Evolutionary conservation across 2,113 vertebrate species (phyloP), one percentile per base, ranked within the genome.

Genomic region (Sitta europaea): DNA sequence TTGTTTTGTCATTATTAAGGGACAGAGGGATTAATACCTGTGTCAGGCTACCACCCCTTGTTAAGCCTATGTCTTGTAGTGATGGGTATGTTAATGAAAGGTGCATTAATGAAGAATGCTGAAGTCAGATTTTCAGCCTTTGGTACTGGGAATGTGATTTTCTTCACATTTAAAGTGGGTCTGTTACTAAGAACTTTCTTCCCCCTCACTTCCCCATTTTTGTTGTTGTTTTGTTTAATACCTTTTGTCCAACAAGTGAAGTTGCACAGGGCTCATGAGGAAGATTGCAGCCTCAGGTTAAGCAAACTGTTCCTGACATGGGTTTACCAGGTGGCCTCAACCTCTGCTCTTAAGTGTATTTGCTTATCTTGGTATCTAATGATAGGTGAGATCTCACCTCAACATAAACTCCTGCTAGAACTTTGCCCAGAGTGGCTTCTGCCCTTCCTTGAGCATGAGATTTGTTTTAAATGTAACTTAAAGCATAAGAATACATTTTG

Each of bases 161-260:
- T 59, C 21, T 45, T 81, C 48, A 72, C 21, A 33, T 54, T 53
- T 54, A 31, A 84, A 3, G 5, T 45, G 29, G n/a, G 10, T 43
- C 47, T 78, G 17, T 29, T 78, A 68, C 25, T 11, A 88, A 82
- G 25, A 86, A 43, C 14, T 78, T 88, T 43, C 36, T 25, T 23
- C 8, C 29, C 8, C 3, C 2, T 11, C 4, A 12, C 3, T 3
- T 58, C 22, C 2, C 3, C 28, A 36, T 9, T 5, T 3, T 36
- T 58, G 16, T 42, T 5, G 14, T 88, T 55, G 7, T 57, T 65
- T 75, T 84, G 25, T 68, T 27, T 53, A 66, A 58, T 36, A 53
- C 38, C 10, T 75, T 54, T 67, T 71, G 35, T 58, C 12, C 51
- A 80, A 53, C 12, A 72, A 68, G 25, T 47, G 28, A 76, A 79